Evolutionary conservation across 2,113 vertebrate genomes (phyloP).

Genomic region (Myiagra hebetior): DNA sequence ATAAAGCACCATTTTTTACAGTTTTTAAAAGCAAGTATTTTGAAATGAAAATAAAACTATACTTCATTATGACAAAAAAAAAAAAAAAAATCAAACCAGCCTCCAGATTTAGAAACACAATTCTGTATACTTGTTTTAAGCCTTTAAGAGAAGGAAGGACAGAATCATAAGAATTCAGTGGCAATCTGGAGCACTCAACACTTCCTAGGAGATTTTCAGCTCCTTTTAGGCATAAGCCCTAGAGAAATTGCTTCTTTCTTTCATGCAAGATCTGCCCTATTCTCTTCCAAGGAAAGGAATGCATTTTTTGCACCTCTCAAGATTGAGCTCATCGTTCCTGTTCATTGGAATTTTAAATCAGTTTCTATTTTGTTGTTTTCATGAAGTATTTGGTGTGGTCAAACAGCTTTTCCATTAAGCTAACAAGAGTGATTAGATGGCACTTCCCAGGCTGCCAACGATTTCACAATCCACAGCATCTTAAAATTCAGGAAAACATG

Average conservation of each 20-base stretch:
- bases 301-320: neutral
- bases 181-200: neutral
- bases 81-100: neutral
- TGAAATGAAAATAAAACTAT: constrained; percentile 30
- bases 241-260: neutral
- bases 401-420: neutral
- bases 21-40: constrained; percentile 29
- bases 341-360: neutral
- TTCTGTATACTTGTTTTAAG: neutral
- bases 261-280: neutral
- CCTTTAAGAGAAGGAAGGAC: neutral
- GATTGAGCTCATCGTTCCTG: neutral
- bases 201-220: neutral
- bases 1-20: neutral
- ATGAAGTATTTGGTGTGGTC: neutral
- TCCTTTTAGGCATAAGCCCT: neutral
- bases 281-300: neutral
- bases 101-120: neutral
- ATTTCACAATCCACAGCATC: neutral
- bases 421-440: neutral
- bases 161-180: neutral
- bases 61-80: neutral
- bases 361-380: neutral
- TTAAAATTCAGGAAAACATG: neutral
- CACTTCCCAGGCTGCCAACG: neutral